Evolutionary conservation across 2,113 vertebrate genomes (phyloP).

Genomic region (Dicaeum eximium): DNA sequence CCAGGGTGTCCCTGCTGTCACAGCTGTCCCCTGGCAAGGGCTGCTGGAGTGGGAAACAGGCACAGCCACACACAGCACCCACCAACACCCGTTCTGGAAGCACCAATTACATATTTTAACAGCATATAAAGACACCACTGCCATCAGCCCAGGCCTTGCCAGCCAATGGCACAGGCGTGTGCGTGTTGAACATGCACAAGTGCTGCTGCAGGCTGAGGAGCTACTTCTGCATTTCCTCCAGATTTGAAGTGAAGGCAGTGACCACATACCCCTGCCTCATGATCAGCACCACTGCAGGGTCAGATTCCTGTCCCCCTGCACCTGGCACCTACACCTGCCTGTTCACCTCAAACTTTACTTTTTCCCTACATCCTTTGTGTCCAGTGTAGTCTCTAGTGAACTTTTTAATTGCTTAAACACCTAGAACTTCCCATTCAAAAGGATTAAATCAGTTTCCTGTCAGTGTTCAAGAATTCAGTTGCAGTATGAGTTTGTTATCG

Average conservation of each 20-base stretch:
- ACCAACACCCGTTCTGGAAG: neutral
- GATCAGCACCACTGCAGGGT: rapidly evolving
- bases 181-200: rapidly evolving
- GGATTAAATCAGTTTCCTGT: slow-evolving; percentile 43
- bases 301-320: neutral
- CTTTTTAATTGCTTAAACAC: neutral
- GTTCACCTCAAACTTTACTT: neutral
- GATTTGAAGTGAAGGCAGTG: neutral
- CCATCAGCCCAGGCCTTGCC: no score
- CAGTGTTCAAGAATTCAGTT: slow-evolving; percentile 14
- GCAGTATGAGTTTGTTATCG: neutral
- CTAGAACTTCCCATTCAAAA: neutral
- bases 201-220: neutral
- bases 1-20: rapidly evolving
- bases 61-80: neutral
- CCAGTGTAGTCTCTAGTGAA: neutral
- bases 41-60: neutral
- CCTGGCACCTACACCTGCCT: neutral
- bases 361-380: neutral
- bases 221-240: neutral
- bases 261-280: neutral
- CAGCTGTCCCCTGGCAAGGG: no score
- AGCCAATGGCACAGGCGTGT: rapidly evolving
- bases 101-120: neutral
- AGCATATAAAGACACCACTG: neutral